Base-by-base conservation (phyloP, 2,797 vertebrate species). In the Muscicapa striata region DNA sequence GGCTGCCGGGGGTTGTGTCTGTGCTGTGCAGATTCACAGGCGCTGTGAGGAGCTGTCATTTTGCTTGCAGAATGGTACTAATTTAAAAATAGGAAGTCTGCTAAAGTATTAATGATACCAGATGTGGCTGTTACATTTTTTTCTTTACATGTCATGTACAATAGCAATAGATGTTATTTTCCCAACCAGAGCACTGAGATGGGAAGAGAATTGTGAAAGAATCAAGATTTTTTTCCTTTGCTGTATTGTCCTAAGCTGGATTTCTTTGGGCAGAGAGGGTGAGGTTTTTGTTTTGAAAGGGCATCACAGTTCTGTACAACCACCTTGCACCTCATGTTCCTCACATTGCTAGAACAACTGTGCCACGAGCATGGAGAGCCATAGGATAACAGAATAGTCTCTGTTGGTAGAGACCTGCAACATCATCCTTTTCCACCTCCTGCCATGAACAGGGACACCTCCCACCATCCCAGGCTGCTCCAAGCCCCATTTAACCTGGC, bases 41-140 rank as follows among this genome's bases (percentile, higher is more conserved):
- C 80, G 12, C 83, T 15, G 38, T 26, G 87, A 96, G 95, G 81
- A 93, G 84, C 95, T 96, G 94, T 96, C 90, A 91, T 87, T 94
- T 93, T 94, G 88, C 89, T 87, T 90, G 86, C 83, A 90, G 93
- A 95, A 91, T 69, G 89, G 64, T 96, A 89, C 91, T 91, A 93
- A 93, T 96, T 94, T 95, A 93, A 88, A 94, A 89, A 92, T 94
- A 84, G 90, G 81, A 94, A 94, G 61, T 88, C 94, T 96, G 92
- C 92, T 96, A 45, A 95, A 97, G 95, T 93, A 96, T 97, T 96
- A 94, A 97, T 93, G 95, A 96, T 94, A 94, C 91, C 94, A 96
- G 96, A 96, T 96, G 92, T 87, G 93, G 45, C 84, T 96, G 95
- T 92, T 93, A 69, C 32, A 1, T 29, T 78, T 84, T 84, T 92